Conservation (phyloP, 2,113 vertebrate species). For the Hyperoodon ampullatus region DNA sequence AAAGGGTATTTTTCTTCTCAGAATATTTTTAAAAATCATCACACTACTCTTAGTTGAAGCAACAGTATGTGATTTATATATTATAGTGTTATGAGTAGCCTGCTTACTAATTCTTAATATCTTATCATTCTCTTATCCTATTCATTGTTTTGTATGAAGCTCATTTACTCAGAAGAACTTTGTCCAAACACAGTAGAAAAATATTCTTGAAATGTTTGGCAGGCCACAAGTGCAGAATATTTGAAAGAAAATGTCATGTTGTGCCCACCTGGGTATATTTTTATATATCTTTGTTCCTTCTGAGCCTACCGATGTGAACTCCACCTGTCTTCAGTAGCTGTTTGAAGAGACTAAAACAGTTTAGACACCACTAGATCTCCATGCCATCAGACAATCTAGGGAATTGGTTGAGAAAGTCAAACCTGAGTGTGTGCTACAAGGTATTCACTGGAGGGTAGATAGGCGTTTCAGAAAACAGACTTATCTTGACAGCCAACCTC, state of each 20-base stretch:
- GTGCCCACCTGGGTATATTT: constrained; percentile 46
- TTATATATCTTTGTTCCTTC: constrained; percentile 18
- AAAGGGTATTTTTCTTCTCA: not conserved
- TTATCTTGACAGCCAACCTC: constrained; percentile 34
- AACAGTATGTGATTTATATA: not conserved
- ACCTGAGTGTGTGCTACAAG: constrained; percentile 57
- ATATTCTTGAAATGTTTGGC: constrained; percentile 36
- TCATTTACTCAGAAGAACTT: constrained; percentile 33
- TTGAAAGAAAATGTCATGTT: constrained; percentile 60
- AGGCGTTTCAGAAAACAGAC: constrained; percentile 57
- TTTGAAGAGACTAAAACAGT: constrained; percentile 65
- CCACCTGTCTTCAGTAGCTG: constrained; percentile 54
- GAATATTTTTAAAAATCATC: not conserved
- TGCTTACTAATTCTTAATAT: constrained; percentile 28
- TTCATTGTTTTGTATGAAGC: not conserved
- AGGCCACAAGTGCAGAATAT: not conserved
- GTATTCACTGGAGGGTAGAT: constrained; percentile 56
- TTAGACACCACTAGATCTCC: constrained; percentile 18
- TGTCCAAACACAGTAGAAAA: constrained; percentile 33
- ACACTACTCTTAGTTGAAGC: not conserved
- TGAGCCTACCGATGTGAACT: constrained; percentile 14
- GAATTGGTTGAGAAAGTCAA: constrained; percentile 66
- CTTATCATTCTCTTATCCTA: not conserved
- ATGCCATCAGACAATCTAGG: constrained; percentile 49
- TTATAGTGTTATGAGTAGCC: not conserved